Evolutionary conservation across 1,140 invertebrate genomes (phyloP).

Genomic region (Cyphomyrmex costatus): DNA sequence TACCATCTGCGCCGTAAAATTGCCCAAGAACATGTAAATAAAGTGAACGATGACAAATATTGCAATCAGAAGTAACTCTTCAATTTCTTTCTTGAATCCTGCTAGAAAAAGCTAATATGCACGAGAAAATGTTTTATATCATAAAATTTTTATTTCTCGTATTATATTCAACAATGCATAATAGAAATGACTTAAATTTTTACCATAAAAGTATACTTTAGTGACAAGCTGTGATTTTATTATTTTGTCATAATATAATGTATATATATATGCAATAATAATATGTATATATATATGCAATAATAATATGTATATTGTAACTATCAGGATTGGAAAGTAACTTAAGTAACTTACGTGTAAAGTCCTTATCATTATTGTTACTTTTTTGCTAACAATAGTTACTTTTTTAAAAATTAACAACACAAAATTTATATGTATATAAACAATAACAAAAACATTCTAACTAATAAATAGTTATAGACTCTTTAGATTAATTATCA

Average conservation of each 20-base stretch:
- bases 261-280: too few species aligned
- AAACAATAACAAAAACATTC: too few species aligned
- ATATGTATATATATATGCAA: too few species aligned
- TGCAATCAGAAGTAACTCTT: background rate
- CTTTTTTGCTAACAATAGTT: too few species aligned
- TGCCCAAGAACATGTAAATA: background rate
- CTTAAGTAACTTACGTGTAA: too few species aligned
- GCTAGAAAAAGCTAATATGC: background rate
- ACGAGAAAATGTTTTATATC: background rate
- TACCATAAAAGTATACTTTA: background rate
- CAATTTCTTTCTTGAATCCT: background rate
- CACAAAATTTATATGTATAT: too few species aligned
- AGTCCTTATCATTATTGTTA: too few species aligned
- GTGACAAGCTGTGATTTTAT: background rate
- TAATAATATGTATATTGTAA: background rate
- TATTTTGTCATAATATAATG: background rate
- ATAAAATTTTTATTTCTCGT: background rate
- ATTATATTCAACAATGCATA: background rate
- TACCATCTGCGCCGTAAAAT: background rate
- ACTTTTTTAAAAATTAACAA: too few species aligned
- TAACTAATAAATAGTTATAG: too few species aligned
- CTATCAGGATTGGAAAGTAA: too few species aligned
- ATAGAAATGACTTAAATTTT: background rate
- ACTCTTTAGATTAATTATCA: too few species aligned
- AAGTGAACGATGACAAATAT: conserved; percentile 7